phyloP scores from a whole-genome alignment of 2,113 vertebrate species.

The Corythaixoides concolor region DNA sequence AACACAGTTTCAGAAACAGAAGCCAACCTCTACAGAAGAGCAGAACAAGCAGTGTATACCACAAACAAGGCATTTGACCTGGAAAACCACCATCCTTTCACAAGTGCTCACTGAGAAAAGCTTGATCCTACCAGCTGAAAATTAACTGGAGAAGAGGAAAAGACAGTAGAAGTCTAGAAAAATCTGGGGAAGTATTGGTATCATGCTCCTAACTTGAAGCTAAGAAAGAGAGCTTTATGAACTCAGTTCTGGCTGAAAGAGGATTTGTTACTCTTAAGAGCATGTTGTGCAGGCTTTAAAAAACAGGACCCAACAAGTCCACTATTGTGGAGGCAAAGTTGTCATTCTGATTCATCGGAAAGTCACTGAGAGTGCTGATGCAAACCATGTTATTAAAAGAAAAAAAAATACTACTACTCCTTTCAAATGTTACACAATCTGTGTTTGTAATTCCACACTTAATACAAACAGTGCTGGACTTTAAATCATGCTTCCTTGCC shows the following conservation, averaged over 20 bases:
- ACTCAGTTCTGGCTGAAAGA: neutral
- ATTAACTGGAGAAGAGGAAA: neutral
- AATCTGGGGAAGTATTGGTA: neutral
- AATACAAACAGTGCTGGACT: neutral
- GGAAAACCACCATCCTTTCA: neutral
- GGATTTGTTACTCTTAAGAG: neutral
- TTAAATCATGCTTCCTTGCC: neutral
- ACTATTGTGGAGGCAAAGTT: neutral
- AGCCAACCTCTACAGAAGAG: neutral
- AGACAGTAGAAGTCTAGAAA: neutral
- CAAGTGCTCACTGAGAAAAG: neutral
- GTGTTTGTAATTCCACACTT: neutral
- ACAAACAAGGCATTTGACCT: neutral
- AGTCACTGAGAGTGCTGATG: neutral
- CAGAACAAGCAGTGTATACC: neutral
- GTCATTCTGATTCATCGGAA: fast-evolving
- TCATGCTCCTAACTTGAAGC: neutral
- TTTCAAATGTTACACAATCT: neutral
- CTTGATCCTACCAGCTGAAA: neutral
- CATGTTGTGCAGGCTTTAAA: neutral
- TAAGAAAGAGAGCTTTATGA: neutral
- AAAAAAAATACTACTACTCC: neutral
- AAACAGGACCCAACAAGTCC: neutral
- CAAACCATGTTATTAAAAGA: neutral
- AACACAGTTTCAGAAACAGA: neutral